Base-by-base conservation (phyloP, 2,888 invertebrate species). In the Blastobasis adustella region DNA sequence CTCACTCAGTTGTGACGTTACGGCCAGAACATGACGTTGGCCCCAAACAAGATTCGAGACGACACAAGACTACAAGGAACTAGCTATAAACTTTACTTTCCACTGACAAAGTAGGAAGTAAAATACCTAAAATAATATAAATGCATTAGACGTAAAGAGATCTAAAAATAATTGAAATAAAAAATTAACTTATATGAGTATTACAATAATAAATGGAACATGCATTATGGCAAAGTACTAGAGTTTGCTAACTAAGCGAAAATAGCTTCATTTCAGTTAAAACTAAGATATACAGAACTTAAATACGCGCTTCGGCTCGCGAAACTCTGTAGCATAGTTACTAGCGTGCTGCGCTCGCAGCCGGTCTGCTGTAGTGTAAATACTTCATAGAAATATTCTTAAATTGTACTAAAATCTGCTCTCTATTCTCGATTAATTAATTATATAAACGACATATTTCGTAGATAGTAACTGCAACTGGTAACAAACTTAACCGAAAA, bases 201-300 rank as follows among this genome's bases (percentile, higher is more conserved):
- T 89, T 89, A 87, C 81, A 80, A 80, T 76, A 76, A 82, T 65
- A 68, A 86, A 86, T 87, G 89, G 89, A 89, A 89, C 89, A 86
- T 89, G 89, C 88, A 83, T 86, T 89, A 89, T 89, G 89, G 89
- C 89, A 88, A 84, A 88, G 79, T 82, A 84, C 83, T 85, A 84
- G 77, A 83, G 81, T 73, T 81, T 79, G 85, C 84, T 84, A 78
- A 82, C 81, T 82, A 83, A 84, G 86, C 85, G 80, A 79, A 78
- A 82, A 84, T 84, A 86, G 87, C 87, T 80, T 87, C 83, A 75
- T 81, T 82, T 81, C 69, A 66, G 71, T 72, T 75, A 81, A 46
- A 78, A 73, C 81, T 84, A 85, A 58, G 70, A 76, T 76, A 75
- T 71, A 78, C 65, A 74, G 62, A 67, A 69, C 64, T 62, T 68